Conservation (phyloP, 1,140 invertebrate species). For the Pachypsylla venusta region DNA sequence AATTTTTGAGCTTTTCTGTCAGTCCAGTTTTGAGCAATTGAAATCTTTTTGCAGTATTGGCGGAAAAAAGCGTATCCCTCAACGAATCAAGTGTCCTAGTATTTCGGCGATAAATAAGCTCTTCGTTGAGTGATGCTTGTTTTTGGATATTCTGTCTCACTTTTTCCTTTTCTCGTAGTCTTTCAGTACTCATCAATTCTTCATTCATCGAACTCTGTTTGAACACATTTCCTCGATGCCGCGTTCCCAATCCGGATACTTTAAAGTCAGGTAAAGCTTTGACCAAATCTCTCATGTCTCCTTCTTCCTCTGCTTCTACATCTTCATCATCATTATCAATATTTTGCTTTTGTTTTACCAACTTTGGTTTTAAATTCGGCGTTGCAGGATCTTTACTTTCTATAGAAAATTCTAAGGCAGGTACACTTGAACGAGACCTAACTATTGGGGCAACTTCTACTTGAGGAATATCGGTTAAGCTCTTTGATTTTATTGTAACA, state of each 20-base stretch:
- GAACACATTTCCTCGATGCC: constrained; percentile 42
- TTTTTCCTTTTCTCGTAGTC: constrained; percentile 63
- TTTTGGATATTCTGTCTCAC: constrained; percentile 75
- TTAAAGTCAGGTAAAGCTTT: constrained; percentile 44
- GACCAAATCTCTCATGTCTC: constrained; percentile 44
- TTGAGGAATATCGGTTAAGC: constrained; percentile 51
- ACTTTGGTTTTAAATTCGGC: constrained; percentile 37
- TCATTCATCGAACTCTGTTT: constrained; percentile 82
- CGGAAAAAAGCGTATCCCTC: constrained; percentile 53
- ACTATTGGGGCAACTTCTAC: constrained; percentile 5
- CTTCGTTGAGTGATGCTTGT: constrained; percentile 74
- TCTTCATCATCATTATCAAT: constrained; percentile 44
- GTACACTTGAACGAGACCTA: constrained; percentile 54
- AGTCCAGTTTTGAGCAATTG: constrained; percentile 71
- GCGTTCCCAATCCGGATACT: constrained; percentile 30
- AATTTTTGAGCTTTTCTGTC: constrained; percentile 61
- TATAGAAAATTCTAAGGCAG: constrained; percentile 39
- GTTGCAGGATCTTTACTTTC: neutral
- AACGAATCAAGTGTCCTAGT: constrained; percentile 48
- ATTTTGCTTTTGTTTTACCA: constrained; percentile 67
- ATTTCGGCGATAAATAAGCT: constrained; percentile 55
- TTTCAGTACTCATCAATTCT: constrained; percentile 68
- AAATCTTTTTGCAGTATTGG: constrained; percentile 56
- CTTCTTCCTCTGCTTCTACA: constrained; percentile 38
- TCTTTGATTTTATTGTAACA: constrained; percentile 55